A percentile compares a stretch with the other conserved stretches of the same genome.
Evolutionary conservation across 2,888 invertebrate genomes (phyloP).

Genomic region (Sesamia inferens): DNA sequence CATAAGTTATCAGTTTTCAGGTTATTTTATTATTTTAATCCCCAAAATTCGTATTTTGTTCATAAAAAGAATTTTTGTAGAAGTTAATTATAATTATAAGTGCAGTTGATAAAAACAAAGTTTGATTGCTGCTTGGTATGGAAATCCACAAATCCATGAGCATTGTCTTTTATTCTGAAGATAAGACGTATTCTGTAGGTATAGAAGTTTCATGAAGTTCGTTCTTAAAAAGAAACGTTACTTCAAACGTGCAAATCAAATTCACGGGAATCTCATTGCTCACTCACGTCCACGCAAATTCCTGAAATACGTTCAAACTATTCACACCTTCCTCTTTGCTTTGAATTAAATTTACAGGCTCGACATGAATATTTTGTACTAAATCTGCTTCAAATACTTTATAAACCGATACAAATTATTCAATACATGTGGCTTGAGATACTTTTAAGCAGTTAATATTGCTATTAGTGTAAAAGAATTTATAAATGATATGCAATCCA

Average conservation of each 20-base stretch:
- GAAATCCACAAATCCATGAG: too few species aligned
- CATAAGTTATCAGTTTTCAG: too few species aligned
- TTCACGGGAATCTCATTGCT: constrained; percentile 14
- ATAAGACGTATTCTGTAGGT: neutral
- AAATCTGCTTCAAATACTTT: constrained; percentile 12
- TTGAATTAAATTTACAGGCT: constrained; percentile 56
- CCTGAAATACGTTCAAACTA: constrained; percentile 30
- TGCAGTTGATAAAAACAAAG: too few species aligned
- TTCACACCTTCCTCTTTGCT: constrained; percentile 34
- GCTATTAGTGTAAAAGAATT: too few species aligned
- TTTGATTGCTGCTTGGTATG: too few species aligned
- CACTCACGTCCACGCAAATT: constrained; percentile 30
- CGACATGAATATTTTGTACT: constrained; percentile 27
- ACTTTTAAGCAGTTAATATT: neutral
- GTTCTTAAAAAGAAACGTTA: neutral
- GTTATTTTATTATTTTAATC: too few species aligned
- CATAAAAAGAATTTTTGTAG: too few species aligned
- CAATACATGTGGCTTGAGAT: constrained; percentile 3
- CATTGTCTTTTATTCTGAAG: neutral
- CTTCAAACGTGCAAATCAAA: constrained; percentile 8
- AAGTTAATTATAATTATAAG: too few species aligned
- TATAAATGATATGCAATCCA: too few species aligned
- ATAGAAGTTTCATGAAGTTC: neutral
- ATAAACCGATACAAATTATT: constrained; percentile 10
- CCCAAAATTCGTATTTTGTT: too few species aligned